Conservation (phyloP, 1,140 invertebrate species). For the Penaeus vannamei region DNA sequence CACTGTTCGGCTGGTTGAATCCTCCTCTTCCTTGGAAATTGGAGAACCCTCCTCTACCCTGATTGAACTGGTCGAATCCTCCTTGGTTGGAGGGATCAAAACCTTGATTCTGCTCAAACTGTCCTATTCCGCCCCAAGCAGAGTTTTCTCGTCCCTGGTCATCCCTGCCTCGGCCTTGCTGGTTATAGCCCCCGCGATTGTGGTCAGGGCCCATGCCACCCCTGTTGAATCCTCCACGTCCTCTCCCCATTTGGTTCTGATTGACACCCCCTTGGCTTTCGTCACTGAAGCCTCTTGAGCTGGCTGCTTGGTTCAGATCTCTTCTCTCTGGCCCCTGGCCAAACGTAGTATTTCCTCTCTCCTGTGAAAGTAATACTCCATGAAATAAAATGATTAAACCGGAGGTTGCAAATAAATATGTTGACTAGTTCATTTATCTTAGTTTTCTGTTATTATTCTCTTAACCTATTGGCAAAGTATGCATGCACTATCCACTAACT, state of each 20-base stretch:
- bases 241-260: neutral
- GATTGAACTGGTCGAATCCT: conserved; percentile 23
- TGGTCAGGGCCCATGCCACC: conserved; percentile 1
- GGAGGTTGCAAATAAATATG: no score
- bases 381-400: no score
- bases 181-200: neutral
- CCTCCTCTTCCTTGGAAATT: no score
- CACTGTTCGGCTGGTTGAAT: no score
- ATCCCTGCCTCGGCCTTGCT: neutral
- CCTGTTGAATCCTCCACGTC: conserved; percentile 1
- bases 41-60: neutral
- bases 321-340: conserved; percentile 10
- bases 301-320: conserved; percentile 33
- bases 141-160: conserved; percentile 22
- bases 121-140: neutral
- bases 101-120: neutral
- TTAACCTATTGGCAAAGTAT: no score
- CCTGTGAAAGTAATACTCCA: no score
- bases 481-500: no score
- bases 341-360: neutral
- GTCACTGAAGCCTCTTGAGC: conserved; percentile 21
- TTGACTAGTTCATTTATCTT: no score
- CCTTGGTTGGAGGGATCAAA: conserved; percentile 9
- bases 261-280: conserved; percentile 17
- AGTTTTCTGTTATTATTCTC: no score